Evolutionary conservation across 92 coral and sea anemone genomes (phyloP).

Genomic region (Porites rus): DNA sequence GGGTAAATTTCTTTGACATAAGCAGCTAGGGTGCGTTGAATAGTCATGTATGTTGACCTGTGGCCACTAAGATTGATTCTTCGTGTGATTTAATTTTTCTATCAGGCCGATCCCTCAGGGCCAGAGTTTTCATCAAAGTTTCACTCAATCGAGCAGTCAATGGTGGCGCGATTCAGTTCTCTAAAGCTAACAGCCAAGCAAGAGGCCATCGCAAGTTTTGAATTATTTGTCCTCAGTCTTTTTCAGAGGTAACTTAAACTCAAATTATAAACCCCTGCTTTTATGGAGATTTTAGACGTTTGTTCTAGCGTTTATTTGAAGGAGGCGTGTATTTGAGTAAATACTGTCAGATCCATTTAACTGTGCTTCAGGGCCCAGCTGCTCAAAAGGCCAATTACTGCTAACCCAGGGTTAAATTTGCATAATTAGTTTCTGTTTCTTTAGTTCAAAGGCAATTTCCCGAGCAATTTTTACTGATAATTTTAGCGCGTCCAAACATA

Average conservation of each 20-base stretch:
- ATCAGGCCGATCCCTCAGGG: slow-evolving; percentile 84
- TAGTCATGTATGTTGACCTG: too few relatives aligned
- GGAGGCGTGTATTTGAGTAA: too few relatives aligned
- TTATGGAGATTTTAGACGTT: neutral
- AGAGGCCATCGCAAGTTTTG: slow-evolving; percentile 91
- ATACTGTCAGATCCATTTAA: too few relatives aligned
- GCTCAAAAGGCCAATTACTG: too few relatives aligned
- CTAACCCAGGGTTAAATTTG: too few relatives aligned
- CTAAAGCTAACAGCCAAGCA: slow-evolving; percentile 84
- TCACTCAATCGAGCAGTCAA: slow-evolving; percentile 63
- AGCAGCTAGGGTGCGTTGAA: too few relatives aligned
- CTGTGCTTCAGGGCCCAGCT: too few relatives aligned
- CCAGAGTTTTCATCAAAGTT: slow-evolving; percentile 75
- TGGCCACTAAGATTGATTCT: neutral
- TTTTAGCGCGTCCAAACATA: too few relatives aligned
- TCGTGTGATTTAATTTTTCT: neutral
- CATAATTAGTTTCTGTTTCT: too few relatives aligned
- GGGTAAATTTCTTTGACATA: too few relatives aligned
- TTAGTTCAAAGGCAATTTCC: too few relatives aligned
- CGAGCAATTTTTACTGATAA: too few relatives aligned
- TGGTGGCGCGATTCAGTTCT: slow-evolving; percentile 76
- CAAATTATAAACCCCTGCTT: neutral
- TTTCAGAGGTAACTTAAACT: slow-evolving; percentile 75
- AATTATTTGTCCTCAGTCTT: slow-evolving; percentile 79
- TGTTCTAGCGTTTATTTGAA: neutral